Base-by-base conservation (phyloP, 2,888 invertebrate genomes). In the Vanessa cardui region DNA sequence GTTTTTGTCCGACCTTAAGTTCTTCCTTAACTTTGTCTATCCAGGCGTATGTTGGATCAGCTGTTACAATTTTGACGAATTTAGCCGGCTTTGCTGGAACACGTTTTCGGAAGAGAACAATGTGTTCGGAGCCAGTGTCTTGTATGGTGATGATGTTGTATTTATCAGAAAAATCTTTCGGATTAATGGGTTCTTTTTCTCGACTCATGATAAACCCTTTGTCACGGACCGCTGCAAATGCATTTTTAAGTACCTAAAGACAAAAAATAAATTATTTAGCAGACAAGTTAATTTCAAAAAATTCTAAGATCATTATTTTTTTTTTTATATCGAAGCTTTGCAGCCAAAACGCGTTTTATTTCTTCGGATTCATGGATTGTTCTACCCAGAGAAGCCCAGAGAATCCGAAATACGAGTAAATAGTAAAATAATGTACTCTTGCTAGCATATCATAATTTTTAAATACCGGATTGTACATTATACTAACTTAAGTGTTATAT, bases 171-270 rank as follows among this genome's bases (percentile, higher is more conserved):
- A 82, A 83, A 6, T 87, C 80, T 74, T 85, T 87, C 62, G 80
- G 89, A 73, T 94, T 88, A 0, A 94, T 90, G 54, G 89, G 88
- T 8, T 86, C 81, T 47, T 85, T 89, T 79, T 96, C 95, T 33
- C 95, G 89, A 45, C 94, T 92, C 58, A 96, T 81, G 2, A 96
- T 76, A 78, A 94, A 96, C 62, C 94, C 94, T 75, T 93, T 94
- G 16, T 95, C 94, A 16, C 90, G 88, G 0, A 95, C 83, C 0
- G 93, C 90, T 1, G 86, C 83, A 3, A 88, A 73, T 0, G 93
- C 93, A 81, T 88, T 86, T 64, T 88, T 82, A 0, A 94, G 83
- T 1, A 92, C 75, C 93, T 94, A 73, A 18, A 68, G 73, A 68
- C 6, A 15, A 9, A 52, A 21, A 4, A 26, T 16, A 31, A 0